Evolutionary conservation across 1,140 invertebrate species (phyloP), one percentile per base, ranked within the genome.

Genomic region (Battus philenor): DNA sequence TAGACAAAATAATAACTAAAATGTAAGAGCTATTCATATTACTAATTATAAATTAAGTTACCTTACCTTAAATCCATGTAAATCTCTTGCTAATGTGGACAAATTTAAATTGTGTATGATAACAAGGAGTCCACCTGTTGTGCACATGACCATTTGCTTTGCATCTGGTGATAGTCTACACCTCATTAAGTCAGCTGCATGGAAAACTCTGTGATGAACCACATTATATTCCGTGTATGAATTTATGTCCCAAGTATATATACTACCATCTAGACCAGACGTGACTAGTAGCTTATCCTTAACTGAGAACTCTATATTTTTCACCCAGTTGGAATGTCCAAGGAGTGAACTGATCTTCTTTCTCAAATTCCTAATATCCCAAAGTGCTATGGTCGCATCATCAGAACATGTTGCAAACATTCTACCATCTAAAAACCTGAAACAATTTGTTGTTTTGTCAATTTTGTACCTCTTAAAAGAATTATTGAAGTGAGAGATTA

Each of bases 231-330:
- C 94, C 13, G 93, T 93, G 65, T 88, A 93, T 74, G 91, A 95
- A 80, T 97, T 97, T 13, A 98, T 95, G 74, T 98, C 95, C 97
- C 97, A 98, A 1, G 95, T 94, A 65, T 94, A 96, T 75, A 98
- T 95, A 56, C 93, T 94, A 8, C 96, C 96, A 85, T 98, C 96
- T 80, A 98, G 94, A 3, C 95, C 95, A 20, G 95, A 97, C 1
- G 95, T 97, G 1, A 98, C 90, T 12, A 98, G 87, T 2, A 96
- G 86, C 44, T 95, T 93, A 65, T 95, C 93, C 56, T 91, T 91
- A n/a, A 91, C 89, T 31, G 94, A 95, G 74, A 95, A 98, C 72
- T 98, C 96, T 50, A 98, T 97, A 77, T 97, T 98, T 85, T 98
- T 98, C 4, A 98, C 97, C 96, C 96, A 98, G 85, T 97, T 97